phyloP scores from a whole-genome alignment of 1,140 invertebrate species.

The Himalopsyche phryganea region DNA sequence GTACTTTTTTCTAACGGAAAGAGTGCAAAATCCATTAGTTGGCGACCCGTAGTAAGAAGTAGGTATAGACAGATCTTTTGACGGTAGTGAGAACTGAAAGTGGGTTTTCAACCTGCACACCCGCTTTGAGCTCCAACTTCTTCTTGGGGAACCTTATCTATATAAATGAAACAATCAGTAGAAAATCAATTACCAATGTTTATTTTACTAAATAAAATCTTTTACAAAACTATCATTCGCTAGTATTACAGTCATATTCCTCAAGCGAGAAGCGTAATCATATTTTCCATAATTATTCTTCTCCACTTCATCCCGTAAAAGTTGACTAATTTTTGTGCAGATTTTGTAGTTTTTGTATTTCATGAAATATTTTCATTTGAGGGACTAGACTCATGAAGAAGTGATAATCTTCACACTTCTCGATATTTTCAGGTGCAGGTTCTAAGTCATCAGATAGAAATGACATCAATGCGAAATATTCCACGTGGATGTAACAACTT shows the following conservation, averaged over 20 bases:
- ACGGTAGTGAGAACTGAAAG: too few relatives aligned
- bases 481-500: background rate
- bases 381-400: background rate
- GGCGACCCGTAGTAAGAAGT: too few relatives aligned
- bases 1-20: too few relatives aligned
- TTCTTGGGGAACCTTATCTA: background rate
- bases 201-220: background rate
- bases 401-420: background rate
- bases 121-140: background rate
- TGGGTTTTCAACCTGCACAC: background rate
- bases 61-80: too few relatives aligned
- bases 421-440: background rate
- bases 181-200: background rate
- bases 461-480: conserved; percentile 6
- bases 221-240: background rate
- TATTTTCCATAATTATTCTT: background rate
- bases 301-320: too few relatives aligned
- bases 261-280: too few relatives aligned
- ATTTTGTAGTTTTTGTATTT: background rate
- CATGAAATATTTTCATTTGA: background rate
- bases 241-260: too few relatives aligned
- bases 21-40: too few relatives aligned
- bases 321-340: background rate
- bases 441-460: background rate
- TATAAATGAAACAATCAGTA: background rate